A percentile compares a stretch with the other conserved stretches of the same genome.
These are phyloP conservation scores for Sipha maydis DNA, from an alignment of 2,888 invertebrate genomes.

Conservation along the genomic window DNA sequence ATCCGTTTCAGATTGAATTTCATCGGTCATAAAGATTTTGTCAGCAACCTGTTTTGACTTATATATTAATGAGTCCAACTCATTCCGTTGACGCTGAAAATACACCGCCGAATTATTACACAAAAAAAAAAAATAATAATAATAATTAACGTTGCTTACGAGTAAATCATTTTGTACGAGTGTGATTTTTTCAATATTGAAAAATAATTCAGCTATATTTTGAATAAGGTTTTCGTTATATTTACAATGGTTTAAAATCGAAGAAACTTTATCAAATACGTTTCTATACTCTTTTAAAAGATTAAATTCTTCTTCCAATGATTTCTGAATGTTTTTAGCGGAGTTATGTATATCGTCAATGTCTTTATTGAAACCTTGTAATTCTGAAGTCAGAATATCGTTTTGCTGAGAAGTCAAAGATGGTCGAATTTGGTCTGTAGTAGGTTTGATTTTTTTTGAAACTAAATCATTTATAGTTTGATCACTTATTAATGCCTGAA, in stretches of 20 bases:
- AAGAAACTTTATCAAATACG: slow-evolving; percentile 80
- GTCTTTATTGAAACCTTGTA: slow-evolving; percentile 82
- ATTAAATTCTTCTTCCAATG: slow-evolving; percentile 83
- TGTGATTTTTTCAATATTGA: slow-evolving; percentile 83
- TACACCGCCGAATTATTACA: background rate
- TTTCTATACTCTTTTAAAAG: slow-evolving; percentile 86
- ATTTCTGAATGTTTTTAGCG: slow-evolving; percentile 78
- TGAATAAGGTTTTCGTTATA: slow-evolving; percentile 83
- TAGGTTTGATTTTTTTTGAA: slow-evolving; percentile 82
- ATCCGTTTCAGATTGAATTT: slow-evolving; percentile 39
- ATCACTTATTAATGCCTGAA: slow-evolving; percentile 79
- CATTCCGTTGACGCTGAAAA: slow-evolving; percentile 43
- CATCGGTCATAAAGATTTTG: background rate
- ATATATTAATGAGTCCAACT: slow-evolving; percentile 19
- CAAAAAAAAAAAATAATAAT: background rate
- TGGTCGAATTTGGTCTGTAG: slow-evolving; percentile 89
- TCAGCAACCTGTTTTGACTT: slow-evolving; percentile 23
- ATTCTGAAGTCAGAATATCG: slow-evolving; percentile 83
- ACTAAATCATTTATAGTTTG: slow-evolving; percentile 84
- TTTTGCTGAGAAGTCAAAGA: slow-evolving; percentile 83
- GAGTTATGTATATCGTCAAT: slow-evolving; percentile 84
- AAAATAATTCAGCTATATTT: slow-evolving; percentile 82
- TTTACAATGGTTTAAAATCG: slow-evolving; percentile 76
- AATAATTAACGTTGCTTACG: slow-evolving; percentile 66
- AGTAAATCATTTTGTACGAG: slow-evolving; percentile 75